phyloP scores from a whole-genome alignment of 2,113 vertebrate species.

The Callithrix jacchus region DNA sequence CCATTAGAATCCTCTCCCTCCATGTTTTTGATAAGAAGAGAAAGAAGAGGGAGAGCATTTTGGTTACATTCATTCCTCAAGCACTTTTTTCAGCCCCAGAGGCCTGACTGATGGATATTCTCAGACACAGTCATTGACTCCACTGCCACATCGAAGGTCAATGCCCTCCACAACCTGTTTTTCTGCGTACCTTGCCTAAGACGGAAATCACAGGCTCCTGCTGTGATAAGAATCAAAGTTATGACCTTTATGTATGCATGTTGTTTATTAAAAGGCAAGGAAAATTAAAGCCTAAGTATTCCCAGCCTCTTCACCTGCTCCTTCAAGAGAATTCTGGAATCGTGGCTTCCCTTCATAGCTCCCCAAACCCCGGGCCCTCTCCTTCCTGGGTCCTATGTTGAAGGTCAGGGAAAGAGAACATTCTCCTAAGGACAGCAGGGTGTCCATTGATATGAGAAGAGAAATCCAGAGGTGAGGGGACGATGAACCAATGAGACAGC shows the following conservation, averaged over 20 bases:
- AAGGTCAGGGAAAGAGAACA: neutral
- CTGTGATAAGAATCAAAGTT: neutral
- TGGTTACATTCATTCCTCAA: neutral
- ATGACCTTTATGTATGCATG: neutral
- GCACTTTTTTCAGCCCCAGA: neutral
- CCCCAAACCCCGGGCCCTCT: rapidly evolving
- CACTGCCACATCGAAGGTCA: neutral
- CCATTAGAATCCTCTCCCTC: neutral
- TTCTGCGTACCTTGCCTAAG: neutral
- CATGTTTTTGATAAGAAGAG: neutral
- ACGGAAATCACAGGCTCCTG: neutral
- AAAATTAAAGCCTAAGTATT: neutral
- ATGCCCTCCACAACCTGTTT: neutral
- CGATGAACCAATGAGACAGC: neutral
- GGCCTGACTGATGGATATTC: neutral
- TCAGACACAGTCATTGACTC: neutral
- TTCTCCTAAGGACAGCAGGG: neutral
- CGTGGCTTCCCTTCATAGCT: rapidly evolving
- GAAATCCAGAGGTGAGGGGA: neutral
- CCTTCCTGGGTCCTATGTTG: neutral
- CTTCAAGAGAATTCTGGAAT: neutral
- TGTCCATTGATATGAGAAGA: neutral
- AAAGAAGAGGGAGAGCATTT: neutral
- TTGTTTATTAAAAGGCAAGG: neutral
- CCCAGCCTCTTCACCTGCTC: neutral